Percentiles rank a stretch among this genome's conserved stretches.
Conservation (phyloP, 2,113 vertebrate genomes). For the Brachyhypopomus gauderio region DNA sequence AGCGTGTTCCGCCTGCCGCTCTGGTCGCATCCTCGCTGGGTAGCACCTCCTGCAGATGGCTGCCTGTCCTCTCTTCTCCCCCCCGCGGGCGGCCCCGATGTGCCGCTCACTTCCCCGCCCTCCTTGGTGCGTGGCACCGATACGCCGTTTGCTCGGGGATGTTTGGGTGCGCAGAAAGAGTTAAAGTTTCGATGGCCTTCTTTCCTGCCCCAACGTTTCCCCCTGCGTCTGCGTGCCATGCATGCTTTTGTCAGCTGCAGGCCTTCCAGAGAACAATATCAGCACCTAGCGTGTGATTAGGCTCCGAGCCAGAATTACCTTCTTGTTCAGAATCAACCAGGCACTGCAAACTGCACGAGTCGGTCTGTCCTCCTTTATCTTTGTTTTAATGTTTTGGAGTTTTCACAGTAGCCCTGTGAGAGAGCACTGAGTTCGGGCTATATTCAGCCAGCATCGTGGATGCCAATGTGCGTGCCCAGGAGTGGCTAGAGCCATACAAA, state of each 20-base stretch:
- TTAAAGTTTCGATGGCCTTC: slow-evolving; percentile 32
- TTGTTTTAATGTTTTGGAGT: background rate
- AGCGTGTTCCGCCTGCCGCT: background rate
- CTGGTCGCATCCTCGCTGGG: slow-evolving; percentile 45
- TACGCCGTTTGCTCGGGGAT: slow-evolving; percentile 48
- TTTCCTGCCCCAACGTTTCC: slow-evolving; percentile 37
- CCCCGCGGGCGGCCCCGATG: slow-evolving; percentile 60
- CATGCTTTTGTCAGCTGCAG: slow-evolving; percentile 66
- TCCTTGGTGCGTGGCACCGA: slow-evolving; percentile 55
- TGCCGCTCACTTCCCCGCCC: slow-evolving; percentile 47
- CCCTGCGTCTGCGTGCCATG: slow-evolving; percentile 53
- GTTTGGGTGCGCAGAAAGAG: slow-evolving; percentile 14
- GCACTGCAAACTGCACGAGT: background rate
- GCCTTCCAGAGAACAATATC: slow-evolving; percentile 58
- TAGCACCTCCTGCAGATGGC: slow-evolving; percentile 62
- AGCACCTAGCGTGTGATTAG: slow-evolving; percentile 52
- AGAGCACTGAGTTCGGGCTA: slow-evolving; percentile 41
- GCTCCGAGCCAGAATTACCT: slow-evolving; percentile 43
- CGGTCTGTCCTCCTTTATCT: background rate
- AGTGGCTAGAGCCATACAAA: slow-evolving; percentile 12
- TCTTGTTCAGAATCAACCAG: slow-evolving; percentile 34
- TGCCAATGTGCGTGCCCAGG: slow-evolving; percentile 16
- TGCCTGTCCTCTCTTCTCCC: slow-evolving; percentile 43
- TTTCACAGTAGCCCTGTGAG: slow-evolving; percentile 16
- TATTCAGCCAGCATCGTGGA: slow-evolving; percentile 25